A percentile compares a stretch with the other conserved stretches of the same genome.
These are phyloP conservation scores for Ailurus styani DNA, from an alignment of 2,113 vertebrate genomes.

Conservation along the genomic window DNA sequence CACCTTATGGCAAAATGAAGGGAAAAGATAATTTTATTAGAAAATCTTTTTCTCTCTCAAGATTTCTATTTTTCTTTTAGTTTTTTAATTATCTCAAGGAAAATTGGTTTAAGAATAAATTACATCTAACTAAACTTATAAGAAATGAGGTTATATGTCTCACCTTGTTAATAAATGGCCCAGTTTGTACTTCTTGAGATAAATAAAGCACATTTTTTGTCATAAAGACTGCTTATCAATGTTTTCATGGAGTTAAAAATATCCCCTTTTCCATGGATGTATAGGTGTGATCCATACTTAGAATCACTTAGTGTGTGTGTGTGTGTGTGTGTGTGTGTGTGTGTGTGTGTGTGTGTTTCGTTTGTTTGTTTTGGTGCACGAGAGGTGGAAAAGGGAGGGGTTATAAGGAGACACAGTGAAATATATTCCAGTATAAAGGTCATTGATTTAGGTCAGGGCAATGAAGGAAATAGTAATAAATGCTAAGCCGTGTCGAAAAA, in stretches of 20 bases:
- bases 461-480: slow-evolving; percentile 72
- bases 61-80: not conserved
- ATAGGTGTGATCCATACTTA: not conserved
- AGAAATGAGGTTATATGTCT: not conserved
- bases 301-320: not conserved
- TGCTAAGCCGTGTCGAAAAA: slow-evolving; percentile 57
- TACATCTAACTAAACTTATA: not conserved
- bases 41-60: not conserved
- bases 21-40: not conserved
- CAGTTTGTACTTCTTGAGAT: not conserved
- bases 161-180: slow-evolving; percentile 20
- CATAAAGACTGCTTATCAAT: slow-evolving; percentile 12
- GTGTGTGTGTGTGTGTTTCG: not conserved
- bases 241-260: slow-evolving; percentile 53
- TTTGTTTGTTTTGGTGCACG: not conserved
- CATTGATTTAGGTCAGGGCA: slow-evolving; percentile 65
- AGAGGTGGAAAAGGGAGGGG: not conserved
- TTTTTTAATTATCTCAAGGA: not conserved
- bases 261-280: not conserved
- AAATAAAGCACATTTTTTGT: slow-evolving; percentile 32
- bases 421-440: slow-evolving; percentile 66
- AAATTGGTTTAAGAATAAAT: not conserved
- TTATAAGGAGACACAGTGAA: slow-evolving; percentile 39
- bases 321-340: not conserved
- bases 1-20: not conserved